Percentiles rank a stretch among this genome's conserved stretches.
phyloP scores from a whole-genome alignment of 2,797 vertebrate genomes.

The Schizopygopsis malacanthus region DNA sequence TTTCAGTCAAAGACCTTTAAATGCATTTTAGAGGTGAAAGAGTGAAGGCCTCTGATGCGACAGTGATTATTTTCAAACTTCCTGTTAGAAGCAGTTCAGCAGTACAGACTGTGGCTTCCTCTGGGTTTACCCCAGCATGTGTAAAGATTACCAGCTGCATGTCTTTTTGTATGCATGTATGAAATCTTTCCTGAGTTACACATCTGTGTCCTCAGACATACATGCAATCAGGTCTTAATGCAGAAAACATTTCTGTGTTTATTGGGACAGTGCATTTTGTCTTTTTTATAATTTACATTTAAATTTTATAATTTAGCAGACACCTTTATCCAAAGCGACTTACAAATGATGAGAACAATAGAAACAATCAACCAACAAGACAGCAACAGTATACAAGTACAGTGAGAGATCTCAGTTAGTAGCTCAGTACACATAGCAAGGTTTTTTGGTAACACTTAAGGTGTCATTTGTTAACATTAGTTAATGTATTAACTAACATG shows the following conservation, averaged over 20 bases:
- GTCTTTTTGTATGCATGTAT: neutral
- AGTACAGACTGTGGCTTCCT: neutral
- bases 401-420: neutral
- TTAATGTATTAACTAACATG: too few relatives aligned
- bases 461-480: too few relatives aligned
- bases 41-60: neutral
- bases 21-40: neutral
- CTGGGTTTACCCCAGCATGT: neutral
- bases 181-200: neutral
- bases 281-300: neutral
- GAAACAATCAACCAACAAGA: neutral
- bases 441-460: too few relatives aligned
- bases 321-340: neutral
- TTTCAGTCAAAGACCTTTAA: neutral
- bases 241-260: neutral
- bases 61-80: slow-evolving; percentile 5
- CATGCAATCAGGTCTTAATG: too few relatives aligned
- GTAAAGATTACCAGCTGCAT: neutral
- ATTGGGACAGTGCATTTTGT: neutral
- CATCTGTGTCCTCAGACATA: neutral
- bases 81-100: neutral
- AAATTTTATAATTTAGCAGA: too few relatives aligned
- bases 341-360: neutral
- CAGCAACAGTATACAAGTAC: too few relatives aligned
- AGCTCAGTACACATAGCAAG: neutral